phyloP scores from a whole-genome alignment of 2,113 vertebrate species.

The Theristicus caerulescens region DNA sequence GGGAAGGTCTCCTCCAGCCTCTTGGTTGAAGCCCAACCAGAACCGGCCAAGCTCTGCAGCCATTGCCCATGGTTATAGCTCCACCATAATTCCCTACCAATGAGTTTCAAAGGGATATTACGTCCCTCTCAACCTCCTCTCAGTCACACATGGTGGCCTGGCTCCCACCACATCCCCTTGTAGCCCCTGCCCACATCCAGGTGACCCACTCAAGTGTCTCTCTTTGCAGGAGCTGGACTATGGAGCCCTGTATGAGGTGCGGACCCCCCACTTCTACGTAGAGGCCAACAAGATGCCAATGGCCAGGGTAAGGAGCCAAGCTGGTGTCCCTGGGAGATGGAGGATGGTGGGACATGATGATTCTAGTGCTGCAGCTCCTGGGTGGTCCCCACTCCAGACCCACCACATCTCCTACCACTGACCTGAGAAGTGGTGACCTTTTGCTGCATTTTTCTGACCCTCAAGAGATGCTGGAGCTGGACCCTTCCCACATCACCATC shows the following conservation, averaged over 20 bases:
- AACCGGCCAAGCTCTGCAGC: rapidly evolving
- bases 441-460: rapidly evolving
- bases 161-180: background rate
- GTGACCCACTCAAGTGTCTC: background rate
- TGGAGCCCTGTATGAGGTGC: slow-evolving; percentile 84
- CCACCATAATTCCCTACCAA: background rate
- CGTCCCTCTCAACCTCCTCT: background rate
- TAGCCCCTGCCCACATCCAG: background rate
- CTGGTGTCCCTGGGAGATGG: background rate
- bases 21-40: background rate
- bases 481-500: background rate
- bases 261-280: slow-evolving; percentile 86
- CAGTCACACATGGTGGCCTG: rapidly evolving
- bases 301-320: slow-evolving; percentile 73
- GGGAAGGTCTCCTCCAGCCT: background rate
- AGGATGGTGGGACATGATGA: background rate
- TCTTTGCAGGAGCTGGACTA: slow-evolving; percentile 84
- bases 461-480: background rate
- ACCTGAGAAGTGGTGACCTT: background rate
- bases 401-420: background rate
- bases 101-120: background rate
- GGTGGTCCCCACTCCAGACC: background rate
- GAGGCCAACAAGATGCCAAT: slow-evolving; percentile 90
- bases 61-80: background rate
- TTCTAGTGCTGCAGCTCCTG: background rate